These are phyloP conservation scores for Parnassius apollo DNA, from an alignment of 2,888 invertebrate species.

Conservation along the genomic window DNA sequence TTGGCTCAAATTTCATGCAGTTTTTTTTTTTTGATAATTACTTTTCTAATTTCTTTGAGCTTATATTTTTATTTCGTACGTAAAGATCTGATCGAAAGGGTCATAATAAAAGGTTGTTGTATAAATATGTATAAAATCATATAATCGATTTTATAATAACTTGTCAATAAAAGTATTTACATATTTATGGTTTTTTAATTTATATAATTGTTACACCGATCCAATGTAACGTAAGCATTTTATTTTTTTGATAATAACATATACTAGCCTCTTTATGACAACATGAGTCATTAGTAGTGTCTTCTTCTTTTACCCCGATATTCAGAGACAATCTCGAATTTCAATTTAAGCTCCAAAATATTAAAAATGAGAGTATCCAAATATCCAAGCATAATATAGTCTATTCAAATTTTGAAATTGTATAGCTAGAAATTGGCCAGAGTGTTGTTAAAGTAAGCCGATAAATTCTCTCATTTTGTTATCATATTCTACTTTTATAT, in stretches of 20 bases:
- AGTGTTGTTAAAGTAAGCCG: no score
- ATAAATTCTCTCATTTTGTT: no score
- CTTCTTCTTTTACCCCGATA: no score
- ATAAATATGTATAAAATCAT: conserved; percentile 17
- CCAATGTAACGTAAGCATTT: not conserved
- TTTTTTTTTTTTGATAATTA: no score
- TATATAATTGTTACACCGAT: not conserved
- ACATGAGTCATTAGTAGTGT: not conserved
- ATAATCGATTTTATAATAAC: conserved; percentile 19
- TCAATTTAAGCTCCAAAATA: no score
- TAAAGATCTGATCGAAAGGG: conserved; percentile 4
- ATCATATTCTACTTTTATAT: no score
- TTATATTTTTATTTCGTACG: conserved; percentile 12
- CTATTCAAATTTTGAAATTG: no score
- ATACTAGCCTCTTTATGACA: not conserved
- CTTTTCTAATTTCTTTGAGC: not conserved
- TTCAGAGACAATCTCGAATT: no score
- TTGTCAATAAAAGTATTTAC: conserved; percentile 7
- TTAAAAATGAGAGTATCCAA: no score
- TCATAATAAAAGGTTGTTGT: conserved; percentile 13
- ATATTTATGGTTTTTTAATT: not conserved
- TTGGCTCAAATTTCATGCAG: no score
- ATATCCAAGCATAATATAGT: no score
- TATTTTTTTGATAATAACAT: not conserved
- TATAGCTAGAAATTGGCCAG: no score